Evolutionary conservation across 1,140 invertebrate species (phyloP).

Genomic region (Lepidotrigona ventralis): DNA sequence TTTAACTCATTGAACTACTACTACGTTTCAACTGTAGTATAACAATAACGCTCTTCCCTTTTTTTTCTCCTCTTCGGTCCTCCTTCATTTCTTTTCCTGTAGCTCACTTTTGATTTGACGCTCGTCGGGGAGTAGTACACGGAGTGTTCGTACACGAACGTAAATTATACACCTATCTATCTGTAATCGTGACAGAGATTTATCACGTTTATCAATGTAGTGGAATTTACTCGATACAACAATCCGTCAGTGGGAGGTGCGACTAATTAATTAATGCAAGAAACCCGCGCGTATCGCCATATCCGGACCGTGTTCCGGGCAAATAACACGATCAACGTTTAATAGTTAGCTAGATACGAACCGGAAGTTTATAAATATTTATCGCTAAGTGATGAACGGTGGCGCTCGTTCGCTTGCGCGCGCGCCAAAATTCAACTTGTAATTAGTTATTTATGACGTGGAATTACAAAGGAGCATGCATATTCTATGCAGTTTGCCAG

Average conservation of each 20-base stretch:
- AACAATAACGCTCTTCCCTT: too few relatives aligned
- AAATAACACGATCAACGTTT: conserved; percentile 33
- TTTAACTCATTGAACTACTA: too few relatives aligned
- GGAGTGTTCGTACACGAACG: neutral
- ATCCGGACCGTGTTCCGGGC: neutral
- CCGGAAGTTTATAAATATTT: conserved; percentile 39
- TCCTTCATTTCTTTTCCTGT: neutral
- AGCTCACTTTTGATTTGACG: conserved; percentile 28
- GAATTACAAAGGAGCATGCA: neutral
- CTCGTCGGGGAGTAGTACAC: conserved; percentile 9
- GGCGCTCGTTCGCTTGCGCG: too few relatives aligned
- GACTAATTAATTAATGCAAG: conserved; percentile 45
- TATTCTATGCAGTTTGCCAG: conserved; percentile 11
- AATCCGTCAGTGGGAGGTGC: conserved; percentile 21
- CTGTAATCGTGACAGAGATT: conserved; percentile 35
- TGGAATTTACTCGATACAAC: conserved; percentile 36
- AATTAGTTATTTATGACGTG: conserved; percentile 30
- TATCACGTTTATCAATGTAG: conserved; percentile 33
- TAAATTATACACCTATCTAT: conserved; percentile 45
- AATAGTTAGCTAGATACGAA: conserved; percentile 10
- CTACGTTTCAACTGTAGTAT: too few relatives aligned
- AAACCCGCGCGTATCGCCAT: conserved; percentile 10
- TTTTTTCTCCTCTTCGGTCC: too few relatives aligned
- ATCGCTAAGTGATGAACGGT: neutral
- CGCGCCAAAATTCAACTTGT: neutral